Conservation (phyloP, 2,797 vertebrate species). For the Leontopithecus rosalia region DNA sequence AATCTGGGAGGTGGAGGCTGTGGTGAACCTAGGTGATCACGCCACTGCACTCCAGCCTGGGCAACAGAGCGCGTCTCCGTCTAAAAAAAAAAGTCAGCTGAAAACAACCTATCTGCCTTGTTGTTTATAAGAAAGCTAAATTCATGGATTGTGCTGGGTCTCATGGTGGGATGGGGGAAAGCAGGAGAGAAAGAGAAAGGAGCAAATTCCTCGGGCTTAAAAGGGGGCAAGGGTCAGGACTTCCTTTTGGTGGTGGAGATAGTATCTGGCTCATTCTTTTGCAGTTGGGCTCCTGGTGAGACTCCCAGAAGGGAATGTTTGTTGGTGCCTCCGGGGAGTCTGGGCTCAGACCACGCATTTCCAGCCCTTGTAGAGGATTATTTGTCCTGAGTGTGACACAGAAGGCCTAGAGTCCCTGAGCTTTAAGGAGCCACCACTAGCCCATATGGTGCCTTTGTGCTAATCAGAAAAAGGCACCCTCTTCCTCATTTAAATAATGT, state of each 20-base stretch:
- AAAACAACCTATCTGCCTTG: neutral
- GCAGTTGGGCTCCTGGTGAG: neutral
- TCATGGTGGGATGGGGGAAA: neutral
- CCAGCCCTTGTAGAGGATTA: neutral
- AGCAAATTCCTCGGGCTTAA: neutral
- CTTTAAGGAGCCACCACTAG: neutral
- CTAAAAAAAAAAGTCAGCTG: neutral
- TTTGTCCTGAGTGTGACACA: neutral
- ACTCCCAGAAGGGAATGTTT: neutral
- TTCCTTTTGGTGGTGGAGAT: neutral
- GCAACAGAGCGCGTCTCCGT: too few species aligned
- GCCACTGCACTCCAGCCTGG: too few species aligned
- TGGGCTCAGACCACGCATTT: neutral
- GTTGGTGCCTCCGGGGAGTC: neutral
- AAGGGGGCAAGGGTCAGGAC: neutral
- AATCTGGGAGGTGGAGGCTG: too few species aligned
- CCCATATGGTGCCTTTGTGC: neutral
- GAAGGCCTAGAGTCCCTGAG: neutral
- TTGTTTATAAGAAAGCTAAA: neutral
- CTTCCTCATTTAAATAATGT: neutral
- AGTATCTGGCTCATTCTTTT: neutral
- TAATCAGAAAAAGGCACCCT: neutral
- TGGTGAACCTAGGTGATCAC: too few species aligned
- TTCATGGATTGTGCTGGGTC: accelerated
- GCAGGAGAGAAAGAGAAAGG: neutral